Percentiles rank a stretch among this genome's conserved stretches.
These are phyloP conservation scores for Eulemur mongoz DNA, from an alignment of 2,797 vertebrate species.

Conservation along the genomic window DNA sequence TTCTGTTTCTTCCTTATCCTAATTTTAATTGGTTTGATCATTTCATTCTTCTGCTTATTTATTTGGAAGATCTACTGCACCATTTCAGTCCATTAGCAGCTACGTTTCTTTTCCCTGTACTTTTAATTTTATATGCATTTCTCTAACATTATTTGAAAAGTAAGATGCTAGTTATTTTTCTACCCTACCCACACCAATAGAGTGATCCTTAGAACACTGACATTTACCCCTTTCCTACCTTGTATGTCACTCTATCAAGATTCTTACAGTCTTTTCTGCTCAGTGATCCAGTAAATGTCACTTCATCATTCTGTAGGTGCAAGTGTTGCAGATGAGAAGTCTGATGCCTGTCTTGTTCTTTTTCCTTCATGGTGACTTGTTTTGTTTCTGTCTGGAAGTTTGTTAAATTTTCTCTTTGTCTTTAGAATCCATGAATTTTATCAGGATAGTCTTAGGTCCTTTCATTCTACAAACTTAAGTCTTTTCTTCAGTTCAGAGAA, in stretches of 20 bases:
- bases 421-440: background rate
- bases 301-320: background rate
- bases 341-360: background rate
- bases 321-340: background rate
- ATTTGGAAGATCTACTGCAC: background rate
- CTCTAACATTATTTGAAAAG: background rate
- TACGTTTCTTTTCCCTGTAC: background rate
- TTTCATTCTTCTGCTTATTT: background rate
- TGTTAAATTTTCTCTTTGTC: background rate
- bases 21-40: background rate
- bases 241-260: background rate
- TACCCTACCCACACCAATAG: background rate
- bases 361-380: background rate
- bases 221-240: background rate
- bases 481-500: background rate
- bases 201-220: background rate
- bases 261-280: background rate
- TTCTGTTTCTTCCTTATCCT: background rate
- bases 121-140: background rate
- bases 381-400: background rate
- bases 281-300: too few relatives aligned
- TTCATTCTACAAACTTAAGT: background rate
- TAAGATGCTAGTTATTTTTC: background rate
- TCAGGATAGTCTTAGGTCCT: background rate
- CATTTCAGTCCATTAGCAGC: background rate